phyloP scores from a whole-genome alignment of 1,140 invertebrate genomes.

The Tetramorium parvispinum region DNA sequence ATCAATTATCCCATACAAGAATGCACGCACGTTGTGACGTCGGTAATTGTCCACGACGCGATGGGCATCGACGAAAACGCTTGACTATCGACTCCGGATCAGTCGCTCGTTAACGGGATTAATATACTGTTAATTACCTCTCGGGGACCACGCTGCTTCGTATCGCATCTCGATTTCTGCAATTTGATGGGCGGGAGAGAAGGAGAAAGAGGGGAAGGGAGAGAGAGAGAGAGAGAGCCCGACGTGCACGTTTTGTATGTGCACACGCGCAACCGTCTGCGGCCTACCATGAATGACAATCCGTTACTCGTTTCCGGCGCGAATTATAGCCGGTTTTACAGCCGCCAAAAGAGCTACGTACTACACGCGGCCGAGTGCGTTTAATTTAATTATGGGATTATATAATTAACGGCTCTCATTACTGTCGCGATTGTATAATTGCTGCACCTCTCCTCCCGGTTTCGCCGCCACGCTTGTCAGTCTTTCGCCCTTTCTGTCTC shows the following conservation, averaged over 20 bases:
- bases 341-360: conserved; percentile 64
- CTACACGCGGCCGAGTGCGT: conserved; percentile 62
- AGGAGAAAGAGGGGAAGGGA: not conserved
- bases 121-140: conserved; percentile 68
- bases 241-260: conserved; percentile 46
- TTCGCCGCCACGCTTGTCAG: not conserved
- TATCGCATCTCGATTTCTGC: conserved; percentile 53
- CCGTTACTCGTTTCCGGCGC: conserved; percentile 66
- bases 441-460: not conserved
- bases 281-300: conserved; percentile 69
- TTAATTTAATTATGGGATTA: conserved; percentile 76
- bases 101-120: conserved; percentile 42
- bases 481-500: not conserved
- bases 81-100: conserved; percentile 5
- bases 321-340: conserved; percentile 72
- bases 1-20: not conserved
- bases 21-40: not conserved
- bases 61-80: conserved; percentile 5
- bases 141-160: conserved; percentile 22
- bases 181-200: conserved; percentile 37
- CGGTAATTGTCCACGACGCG: conserved; percentile 5
- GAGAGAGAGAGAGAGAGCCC: not conserved
- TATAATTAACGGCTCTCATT: conserved; percentile 75
- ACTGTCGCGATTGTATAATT: conserved; percentile 67
- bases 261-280: conserved; percentile 45